phyloP scores from a whole-genome alignment of 30 jellyfish, hydroid and myxozoan genomes.

The Clytia hemisphaerica region DNA sequence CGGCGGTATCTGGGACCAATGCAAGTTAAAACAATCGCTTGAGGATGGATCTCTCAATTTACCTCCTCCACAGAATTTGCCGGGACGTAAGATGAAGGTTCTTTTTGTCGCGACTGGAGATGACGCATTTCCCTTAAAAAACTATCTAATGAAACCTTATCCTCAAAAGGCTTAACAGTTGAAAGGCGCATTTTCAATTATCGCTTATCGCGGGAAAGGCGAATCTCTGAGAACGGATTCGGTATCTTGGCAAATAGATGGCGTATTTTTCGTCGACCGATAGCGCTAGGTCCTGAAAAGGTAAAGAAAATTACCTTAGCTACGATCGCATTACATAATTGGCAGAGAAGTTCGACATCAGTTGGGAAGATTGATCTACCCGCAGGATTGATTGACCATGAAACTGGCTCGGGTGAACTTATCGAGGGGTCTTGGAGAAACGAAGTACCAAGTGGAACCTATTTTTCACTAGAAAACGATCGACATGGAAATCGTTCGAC shows the following conservation, averaged over 20 bases:
- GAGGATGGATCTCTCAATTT: neutral
- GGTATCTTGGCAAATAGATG: conserved; percentile 43
- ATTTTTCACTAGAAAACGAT: neutral
- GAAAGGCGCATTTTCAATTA: conserved; percentile 17
- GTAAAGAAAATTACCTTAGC: conserved; percentile 37
- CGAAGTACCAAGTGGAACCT: neutral
- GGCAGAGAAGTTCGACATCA: conserved; percentile 26
- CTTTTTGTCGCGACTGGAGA: conserved; percentile 2
- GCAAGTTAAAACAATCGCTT: neutral
- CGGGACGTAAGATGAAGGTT: neutral
- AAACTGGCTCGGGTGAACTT: conserved; percentile 26
- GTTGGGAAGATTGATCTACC: conserved; percentile 26
- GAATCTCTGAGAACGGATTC: conserved; percentile 37
- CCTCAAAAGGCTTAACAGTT: neutral
- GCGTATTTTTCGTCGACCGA: conserved; percentile 47
- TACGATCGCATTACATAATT: conserved; percentile 33
- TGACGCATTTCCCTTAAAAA: neutral
- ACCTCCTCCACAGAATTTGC: neutral
- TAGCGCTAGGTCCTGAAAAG: conserved; percentile 17
- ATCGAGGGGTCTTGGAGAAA: conserved; percentile 51
- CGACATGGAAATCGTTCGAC: neutral
- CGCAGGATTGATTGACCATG: conserved; percentile 37
- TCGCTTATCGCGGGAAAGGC: neutral
- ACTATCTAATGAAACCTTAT: conserved; percentile 11
- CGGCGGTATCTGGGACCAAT: conserved; percentile 17